A percentile compares a stretch with the other conserved stretches of the same genome.
phyloP scores from a whole-genome alignment of 2,888 invertebrate genomes.

The Oxystoma pomonae region DNA sequence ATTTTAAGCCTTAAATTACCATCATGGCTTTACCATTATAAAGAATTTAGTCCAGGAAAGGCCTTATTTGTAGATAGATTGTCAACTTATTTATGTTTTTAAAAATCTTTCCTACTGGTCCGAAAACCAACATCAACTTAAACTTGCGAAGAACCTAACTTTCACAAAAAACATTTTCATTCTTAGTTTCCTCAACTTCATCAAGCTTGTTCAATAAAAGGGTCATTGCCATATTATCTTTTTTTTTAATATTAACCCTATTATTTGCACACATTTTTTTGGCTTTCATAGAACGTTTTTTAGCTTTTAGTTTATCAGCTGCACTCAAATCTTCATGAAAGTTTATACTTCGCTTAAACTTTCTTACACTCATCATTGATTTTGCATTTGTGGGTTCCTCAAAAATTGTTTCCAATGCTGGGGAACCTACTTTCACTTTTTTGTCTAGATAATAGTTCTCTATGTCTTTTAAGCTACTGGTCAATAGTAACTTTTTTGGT shows the following conservation, averaged over 20 bases:
- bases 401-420: constrained; percentile 27
- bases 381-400: constrained; percentile 22
- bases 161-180: too few relatives aligned
- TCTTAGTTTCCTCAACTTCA: neutral
- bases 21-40: too few relatives aligned
- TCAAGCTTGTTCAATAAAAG: constrained; percentile 15
- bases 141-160: too few relatives aligned
- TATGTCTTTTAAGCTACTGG: constrained; percentile 11
- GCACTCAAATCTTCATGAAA: constrained; percentile 1
- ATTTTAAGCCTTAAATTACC: too few relatives aligned
- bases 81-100: too few relatives aligned
- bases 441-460: constrained; percentile 24
- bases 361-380: constrained; percentile 20
- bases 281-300: constrained; percentile 21
- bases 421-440: constrained; percentile 22
- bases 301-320: constrained; percentile 17
- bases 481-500: constrained; percentile 14
- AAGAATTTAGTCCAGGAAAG: too few relatives aligned
- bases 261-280: constrained; percentile 15
- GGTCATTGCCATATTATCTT: constrained; percentile 12
- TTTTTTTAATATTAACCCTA: constrained; percentile 14
- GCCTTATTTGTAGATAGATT: too few relatives aligned
- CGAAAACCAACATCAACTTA: too few relatives aligned
- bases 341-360: constrained; percentile 18
- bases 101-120: too few relatives aligned